Base-by-base conservation (phyloP, 2,888 invertebrate genomes). In the Acanthopleura granulata region DNA sequence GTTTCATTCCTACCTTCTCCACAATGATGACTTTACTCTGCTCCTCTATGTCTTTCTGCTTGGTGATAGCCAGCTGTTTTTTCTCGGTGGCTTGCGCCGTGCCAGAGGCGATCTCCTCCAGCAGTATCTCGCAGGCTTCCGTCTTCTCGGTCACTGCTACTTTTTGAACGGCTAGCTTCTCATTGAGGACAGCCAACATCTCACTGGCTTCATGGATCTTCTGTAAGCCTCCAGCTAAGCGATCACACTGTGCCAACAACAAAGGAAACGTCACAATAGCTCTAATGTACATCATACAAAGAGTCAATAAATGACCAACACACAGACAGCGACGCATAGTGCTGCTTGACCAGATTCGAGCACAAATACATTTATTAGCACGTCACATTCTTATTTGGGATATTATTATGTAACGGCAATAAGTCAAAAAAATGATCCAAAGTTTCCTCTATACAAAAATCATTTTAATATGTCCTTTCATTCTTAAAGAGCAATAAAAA, bases 151-250 rank as follows among this genome's bases (percentile, higher is more conserved):
- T 94, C 0, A 97, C 95, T 76, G 95, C 94, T 0, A 94, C 93
- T 86, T 95, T 95, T 89, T 97, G 97, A 40, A 94, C 93, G 0
- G 94, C 96, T 30, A 97, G 92, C 84, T 95, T 94, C 18, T 93
- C 93, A 83, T 97, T 96, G 30, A 97, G 91, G 62, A 95, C 93
- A 72, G 94, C 94, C 49, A 97, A 91, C 87, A 96, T 95, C 0
- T 93, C 93, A 75, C 95, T 95, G 0, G 97, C 97, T 87, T 97
- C 97, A 50, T 94, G 95, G 74, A 97, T 96, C 91, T 95, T 96
- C n/a, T 92, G 92, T 80, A 96, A 89, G 49, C 95, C 95, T 30
- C 94, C 94, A 72, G 92, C 92, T 22, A 95, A 90, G 76, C 95
- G 92, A 81, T 94, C 93, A 87, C 94, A 95, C 93, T 94, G 84